These are phyloP conservation scores for Condylostylus longicornis DNA, from an alignment of 1,140 invertebrate species.

Conservation along the genomic window DNA sequence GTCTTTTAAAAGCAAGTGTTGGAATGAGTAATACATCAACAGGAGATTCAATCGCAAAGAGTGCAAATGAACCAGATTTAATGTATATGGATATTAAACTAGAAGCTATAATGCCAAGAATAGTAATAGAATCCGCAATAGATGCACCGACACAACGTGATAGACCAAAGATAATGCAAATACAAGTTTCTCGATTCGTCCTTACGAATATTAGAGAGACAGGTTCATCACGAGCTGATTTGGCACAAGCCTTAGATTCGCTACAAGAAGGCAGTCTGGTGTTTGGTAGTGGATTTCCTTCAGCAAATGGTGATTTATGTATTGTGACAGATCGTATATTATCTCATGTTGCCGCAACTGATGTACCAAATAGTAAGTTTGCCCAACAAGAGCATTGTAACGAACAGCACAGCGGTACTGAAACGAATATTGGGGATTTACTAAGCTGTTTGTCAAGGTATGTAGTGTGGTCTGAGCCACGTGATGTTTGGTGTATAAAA, in stretches of 20 bases:
- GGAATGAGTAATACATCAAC: slow-evolving; percentile 18
- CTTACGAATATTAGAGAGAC: slow-evolving; percentile 62
- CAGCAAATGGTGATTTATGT: slow-evolving; percentile 43
- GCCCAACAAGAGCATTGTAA: not conserved
- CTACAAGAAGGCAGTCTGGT: slow-evolving; percentile 60
- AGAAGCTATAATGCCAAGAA: slow-evolving; percentile 78
- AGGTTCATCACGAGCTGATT: slow-evolving; percentile 53
- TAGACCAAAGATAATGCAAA: slow-evolving; percentile 58
- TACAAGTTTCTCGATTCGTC: slow-evolving; percentile 62
- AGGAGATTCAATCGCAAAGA: slow-evolving; percentile 1
- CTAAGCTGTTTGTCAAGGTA: slow-evolving; percentile 37
- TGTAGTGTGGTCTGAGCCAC: slow-evolving; percentile 65
- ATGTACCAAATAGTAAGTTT: slow-evolving; percentile 16
- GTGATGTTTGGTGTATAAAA: slow-evolving; percentile 75
- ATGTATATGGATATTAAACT: slow-evolving; percentile 74
- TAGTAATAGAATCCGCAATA: slow-evolving; percentile 25
- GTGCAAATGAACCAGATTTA: slow-evolving; percentile 34
- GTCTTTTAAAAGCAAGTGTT: slow-evolving; percentile 39
- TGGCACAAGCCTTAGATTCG: slow-evolving; percentile 55
- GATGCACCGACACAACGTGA: slow-evolving; percentile 37
- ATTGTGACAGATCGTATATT: slow-evolving; percentile 60
- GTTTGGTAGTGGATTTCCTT: slow-evolving; percentile 56
- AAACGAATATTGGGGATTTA: slow-evolving; percentile 19
- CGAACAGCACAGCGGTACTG: slow-evolving; percentile 5
- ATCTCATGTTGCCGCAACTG: slow-evolving; percentile 41